Evolutionary conservation across 2,888 invertebrate species (phyloP), one percentile per base, ranked within the genome.

Genomic region (Hyalella azteca): DNA sequence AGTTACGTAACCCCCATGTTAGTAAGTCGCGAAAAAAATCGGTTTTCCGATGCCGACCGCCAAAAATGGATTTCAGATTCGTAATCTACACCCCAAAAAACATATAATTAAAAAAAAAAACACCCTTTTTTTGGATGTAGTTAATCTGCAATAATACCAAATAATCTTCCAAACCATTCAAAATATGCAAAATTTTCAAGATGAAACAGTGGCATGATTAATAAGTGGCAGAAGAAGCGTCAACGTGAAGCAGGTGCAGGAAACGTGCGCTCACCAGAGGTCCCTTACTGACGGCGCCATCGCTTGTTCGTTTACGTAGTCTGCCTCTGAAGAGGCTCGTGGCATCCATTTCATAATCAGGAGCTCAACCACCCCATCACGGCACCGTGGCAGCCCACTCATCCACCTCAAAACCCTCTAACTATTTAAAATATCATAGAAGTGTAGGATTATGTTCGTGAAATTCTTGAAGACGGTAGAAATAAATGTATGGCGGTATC

Each of bases 271-370:
- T 78, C 39, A 78, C 78, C 78, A 78, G 29, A 22, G 78, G 78
- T 19, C 78, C 78, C 78, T 78, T 78, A 41, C 60, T 78, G 7
- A 73, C 45, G 19, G 73, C 78, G 41, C 78, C 78, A 60, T 78
- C 78, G 26, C 66, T 73, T 39, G 41, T 66, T 41, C 78, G 39
- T 73, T 66, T 41, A 45, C 78, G 40, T 60, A 78, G 59, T 39
- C 78, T 39, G 80, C 79, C 50, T 80, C 92, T 97, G 93, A 87
- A 98, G 97, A 76, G 26, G 29, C 54, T 54, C 9, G 54, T 54
- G 13, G 54, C 26, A 54, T 54, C 54, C 54, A 54, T 54, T 54
- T 22, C 54, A 11, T 22, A 26, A 13, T 3, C 7, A 5, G 15
- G 49, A 13, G n/a, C n/a, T n/a, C n/a, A 54, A 54, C 7, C 5